phyloP scores from a whole-genome alignment of 2,113 vertebrate genomes.

The Halcyon malimbica region DNA sequence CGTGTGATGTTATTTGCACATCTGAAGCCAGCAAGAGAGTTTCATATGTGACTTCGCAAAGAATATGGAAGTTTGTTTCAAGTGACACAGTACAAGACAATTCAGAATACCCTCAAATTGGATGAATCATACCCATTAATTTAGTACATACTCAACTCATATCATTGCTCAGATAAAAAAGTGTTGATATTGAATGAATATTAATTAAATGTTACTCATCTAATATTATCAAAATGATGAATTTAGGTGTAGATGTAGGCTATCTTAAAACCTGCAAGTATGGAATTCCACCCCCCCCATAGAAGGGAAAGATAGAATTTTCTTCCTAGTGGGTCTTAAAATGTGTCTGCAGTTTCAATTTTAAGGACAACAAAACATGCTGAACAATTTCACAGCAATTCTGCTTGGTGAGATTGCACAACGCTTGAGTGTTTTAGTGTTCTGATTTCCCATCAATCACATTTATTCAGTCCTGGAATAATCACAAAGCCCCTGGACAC shows the following conservation, averaged over 20 bases:
- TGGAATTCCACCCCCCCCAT: accelerated
- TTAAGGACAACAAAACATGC: constrained; percentile 8
- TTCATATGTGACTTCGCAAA: neutral
- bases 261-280: neutral
- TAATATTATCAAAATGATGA: neutral
- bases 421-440: neutral
- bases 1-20: neutral
- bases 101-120: neutral
- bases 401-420: neutral
- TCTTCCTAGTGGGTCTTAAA: neutral
- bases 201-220: neutral
- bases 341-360: constrained; percentile 4
- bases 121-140: neutral
- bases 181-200: neutral
- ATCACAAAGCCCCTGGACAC: neutral
- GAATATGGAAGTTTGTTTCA: neutral
- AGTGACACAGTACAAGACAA: neutral
- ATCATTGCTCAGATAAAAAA: neutral
- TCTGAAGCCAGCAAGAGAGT: neutral
- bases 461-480: constrained; percentile 17
- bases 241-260: neutral
- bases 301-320: neutral
- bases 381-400: constrained; percentile 25
- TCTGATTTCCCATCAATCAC: constrained; percentile 38
- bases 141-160: neutral